Conservation (phyloP, 2,888 invertebrate species). For the Adelognathus sp. region DNA sequence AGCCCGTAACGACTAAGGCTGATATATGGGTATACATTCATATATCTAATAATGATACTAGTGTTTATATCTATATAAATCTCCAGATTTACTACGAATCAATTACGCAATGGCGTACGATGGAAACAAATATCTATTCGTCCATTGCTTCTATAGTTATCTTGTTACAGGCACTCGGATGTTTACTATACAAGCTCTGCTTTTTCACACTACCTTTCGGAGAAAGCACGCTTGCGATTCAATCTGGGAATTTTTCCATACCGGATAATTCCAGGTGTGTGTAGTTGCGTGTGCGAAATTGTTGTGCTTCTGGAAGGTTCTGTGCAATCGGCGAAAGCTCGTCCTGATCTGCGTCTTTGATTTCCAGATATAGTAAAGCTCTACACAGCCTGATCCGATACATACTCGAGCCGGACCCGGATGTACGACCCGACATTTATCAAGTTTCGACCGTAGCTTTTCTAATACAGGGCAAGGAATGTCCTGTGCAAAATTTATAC, state of each 20-base stretch:
- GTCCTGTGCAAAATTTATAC: conserved; percentile 91
- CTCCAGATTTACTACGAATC: neutral
- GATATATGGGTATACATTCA: conserved; percentile 89
- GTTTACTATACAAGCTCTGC: conserved; percentile 93
- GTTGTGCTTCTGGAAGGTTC: neutral
- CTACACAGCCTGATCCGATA: conserved; percentile 82
- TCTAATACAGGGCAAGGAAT: conserved; percentile 86
- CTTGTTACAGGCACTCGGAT: conserved; percentile 89
- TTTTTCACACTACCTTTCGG: conserved; percentile 95
- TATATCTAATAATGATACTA: too few relatives aligned
- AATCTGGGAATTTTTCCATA: conserved; percentile 92
- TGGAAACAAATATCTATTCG: neutral
- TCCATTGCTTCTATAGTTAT: neutral
- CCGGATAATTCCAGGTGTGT: conserved; percentile 89
- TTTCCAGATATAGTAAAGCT: conserved; percentile 75
- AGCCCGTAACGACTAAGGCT: conserved; percentile 91
- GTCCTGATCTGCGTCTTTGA: neutral
- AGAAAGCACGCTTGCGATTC: conserved; percentile 95
- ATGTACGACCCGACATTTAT: conserved; percentile 92
- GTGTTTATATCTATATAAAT: conserved; percentile 21
- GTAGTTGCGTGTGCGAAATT: neutral
- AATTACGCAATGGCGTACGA: neutral
- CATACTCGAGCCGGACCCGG: conserved; percentile 92
- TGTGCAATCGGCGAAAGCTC: neutral
- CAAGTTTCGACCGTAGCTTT: conserved; percentile 91